phyloP scores from a whole-genome alignment of 2,113 vertebrate species.

The Actenoides hombroni region DNA sequence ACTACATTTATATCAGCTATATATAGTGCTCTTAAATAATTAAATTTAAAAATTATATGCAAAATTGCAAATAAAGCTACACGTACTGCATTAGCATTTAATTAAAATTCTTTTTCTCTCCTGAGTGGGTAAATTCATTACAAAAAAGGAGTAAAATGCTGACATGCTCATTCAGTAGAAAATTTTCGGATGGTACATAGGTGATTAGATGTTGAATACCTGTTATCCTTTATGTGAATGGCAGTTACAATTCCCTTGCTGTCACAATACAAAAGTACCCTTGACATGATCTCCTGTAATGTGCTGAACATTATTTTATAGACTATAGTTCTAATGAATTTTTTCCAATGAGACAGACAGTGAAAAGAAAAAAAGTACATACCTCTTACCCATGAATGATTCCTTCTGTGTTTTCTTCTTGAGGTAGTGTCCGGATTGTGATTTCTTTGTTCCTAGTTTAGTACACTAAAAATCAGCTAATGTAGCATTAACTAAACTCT shows the following conservation, averaged over 20 bases:
- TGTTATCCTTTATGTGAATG: neutral
- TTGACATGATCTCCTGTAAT: neutral
- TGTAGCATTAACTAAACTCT: slow-evolving; percentile 29
- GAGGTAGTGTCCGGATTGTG: slow-evolving; percentile 3
- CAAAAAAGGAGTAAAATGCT: neutral
- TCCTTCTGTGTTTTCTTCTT: neutral
- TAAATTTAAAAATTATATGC: neutral
- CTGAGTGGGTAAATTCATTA: neutral
- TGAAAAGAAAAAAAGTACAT: neutral
- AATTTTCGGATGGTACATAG: neutral
- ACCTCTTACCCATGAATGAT: neutral
- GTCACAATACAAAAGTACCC: neutral
- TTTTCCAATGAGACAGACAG: neutral
- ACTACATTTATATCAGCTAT: neutral
- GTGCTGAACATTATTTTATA: neutral
- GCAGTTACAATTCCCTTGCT: neutral
- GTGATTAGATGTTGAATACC: neutral
- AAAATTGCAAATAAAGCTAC: neutral
- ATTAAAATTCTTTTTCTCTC: neutral
- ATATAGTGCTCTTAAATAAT: neutral
- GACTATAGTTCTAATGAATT: neutral
- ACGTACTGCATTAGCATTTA: neutral
- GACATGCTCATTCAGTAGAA: neutral
- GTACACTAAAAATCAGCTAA: slow-evolving; percentile 38
- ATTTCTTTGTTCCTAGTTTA: neutral